These are phyloP conservation scores for Vulpes lagopus DNA, from an alignment of 2,113 vertebrate genomes.

Conservation along the genomic window DNA sequence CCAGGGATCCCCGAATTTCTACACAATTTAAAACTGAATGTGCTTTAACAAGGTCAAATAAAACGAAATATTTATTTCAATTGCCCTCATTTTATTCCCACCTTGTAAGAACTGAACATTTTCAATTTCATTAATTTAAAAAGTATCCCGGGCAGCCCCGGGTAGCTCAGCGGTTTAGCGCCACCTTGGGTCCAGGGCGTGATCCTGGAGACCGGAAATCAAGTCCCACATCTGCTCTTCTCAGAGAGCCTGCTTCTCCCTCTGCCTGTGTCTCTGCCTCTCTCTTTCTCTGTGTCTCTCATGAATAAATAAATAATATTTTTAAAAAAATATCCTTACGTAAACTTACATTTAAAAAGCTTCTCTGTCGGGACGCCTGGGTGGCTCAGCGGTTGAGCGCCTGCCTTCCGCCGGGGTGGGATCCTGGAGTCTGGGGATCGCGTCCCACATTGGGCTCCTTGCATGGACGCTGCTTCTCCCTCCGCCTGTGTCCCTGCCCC, in stretches of 20 bases:
- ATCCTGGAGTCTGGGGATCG: background rate
- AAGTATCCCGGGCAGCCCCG: background rate
- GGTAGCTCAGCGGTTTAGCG: no score
- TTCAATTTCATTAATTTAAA: conserved; percentile 1
- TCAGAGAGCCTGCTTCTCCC: no score
- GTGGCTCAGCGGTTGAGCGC: background rate
- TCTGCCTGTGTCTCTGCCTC: no score
- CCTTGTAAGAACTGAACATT: background rate
- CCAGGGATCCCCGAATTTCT: no score
- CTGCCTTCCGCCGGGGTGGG: background rate
- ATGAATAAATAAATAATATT: no score
- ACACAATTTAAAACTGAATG: background rate
- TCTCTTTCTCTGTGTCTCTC: no score
- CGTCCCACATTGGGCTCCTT: background rate
- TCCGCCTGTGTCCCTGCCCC: background rate
- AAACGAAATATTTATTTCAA: conserved; percentile 36
- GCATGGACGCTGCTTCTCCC: background rate
- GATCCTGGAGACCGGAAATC: no score
- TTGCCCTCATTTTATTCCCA: background rate
- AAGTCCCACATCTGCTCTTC: no score
- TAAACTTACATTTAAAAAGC: background rate
- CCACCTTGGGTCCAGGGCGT: no score
- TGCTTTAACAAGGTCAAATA: conserved; percentile 10
- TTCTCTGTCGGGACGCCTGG: background rate
- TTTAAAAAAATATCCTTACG: background rate